Percentiles rank a stretch among this genome's conserved stretches.
These are phyloP conservation scores for Centropristis striata DNA, from an alignment of 2,113 vertebrate species.

Conservation along the genomic window DNA sequence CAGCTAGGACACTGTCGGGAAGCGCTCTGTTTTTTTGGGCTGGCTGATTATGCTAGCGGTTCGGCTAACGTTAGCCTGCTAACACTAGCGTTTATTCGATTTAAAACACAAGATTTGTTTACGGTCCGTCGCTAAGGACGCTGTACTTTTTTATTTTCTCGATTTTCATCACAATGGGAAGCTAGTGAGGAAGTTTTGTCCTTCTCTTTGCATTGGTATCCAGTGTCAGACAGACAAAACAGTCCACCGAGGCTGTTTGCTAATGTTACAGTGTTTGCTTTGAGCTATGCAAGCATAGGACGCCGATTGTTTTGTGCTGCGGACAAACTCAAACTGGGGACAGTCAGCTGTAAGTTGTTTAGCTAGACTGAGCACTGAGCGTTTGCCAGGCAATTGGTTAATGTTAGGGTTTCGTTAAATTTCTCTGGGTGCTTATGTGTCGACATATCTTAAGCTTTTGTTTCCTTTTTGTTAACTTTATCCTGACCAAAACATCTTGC, in stretches of 20 bases:
- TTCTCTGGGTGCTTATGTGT: neutral
- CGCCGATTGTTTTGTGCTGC: constrained; percentile 71
- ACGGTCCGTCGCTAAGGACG: constrained; percentile 18
- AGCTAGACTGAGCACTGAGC: neutral
- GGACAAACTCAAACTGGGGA: constrained; percentile 55
- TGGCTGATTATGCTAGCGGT: constrained; percentile 62
- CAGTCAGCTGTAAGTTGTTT: constrained; percentile 53
- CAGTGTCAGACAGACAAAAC: constrained; percentile 55
- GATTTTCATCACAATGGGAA: neutral
- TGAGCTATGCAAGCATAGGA: constrained; percentile 60
- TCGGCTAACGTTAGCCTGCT: constrained; percentile 69
- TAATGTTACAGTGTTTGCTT: constrained; percentile 72
- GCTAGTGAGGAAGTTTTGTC: neutral
- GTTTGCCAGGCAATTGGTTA: neutral
- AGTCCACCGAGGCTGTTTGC: constrained; percentile 63
- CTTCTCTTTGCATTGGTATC: constrained; percentile 34
- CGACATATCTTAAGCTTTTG: constrained; percentile 22
- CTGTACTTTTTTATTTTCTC: neutral
- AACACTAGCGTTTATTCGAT: constrained; percentile 66
- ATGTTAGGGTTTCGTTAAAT: neutral
- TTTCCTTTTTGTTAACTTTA: constrained; percentile 59
- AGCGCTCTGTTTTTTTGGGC: constrained; percentile 46
- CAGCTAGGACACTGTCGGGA: constrained; percentile 28
- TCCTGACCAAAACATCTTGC: constrained; percentile 47
- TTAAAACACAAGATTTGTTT: constrained; percentile 41